These are phyloP conservation scores for Drosophila putrida DNA, from an alignment of 2,888 invertebrate species.

Conservation along the genomic window DNA sequence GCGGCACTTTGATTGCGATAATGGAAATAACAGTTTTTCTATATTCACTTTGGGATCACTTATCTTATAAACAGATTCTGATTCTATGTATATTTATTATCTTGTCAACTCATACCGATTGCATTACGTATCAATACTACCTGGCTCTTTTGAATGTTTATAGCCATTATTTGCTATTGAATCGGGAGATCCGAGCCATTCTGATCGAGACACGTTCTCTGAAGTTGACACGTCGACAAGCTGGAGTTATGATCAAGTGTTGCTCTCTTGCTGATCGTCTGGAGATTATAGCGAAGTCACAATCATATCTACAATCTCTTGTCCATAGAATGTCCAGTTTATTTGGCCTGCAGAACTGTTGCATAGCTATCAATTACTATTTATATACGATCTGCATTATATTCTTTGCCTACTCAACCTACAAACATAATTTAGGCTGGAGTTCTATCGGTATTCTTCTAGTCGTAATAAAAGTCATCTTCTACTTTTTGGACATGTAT, in stretches of 20 bases:
- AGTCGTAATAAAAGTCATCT: not conserved
- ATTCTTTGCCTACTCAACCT: not conserved
- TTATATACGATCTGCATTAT: not conserved
- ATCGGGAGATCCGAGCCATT: not conserved
- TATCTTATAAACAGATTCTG: not conserved
- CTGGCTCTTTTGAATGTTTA: not conserved
- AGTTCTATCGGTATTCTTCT: not conserved
- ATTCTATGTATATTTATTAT: not conserved
- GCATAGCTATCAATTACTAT: not conserved
- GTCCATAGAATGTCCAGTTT: not conserved
- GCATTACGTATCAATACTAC: not conserved
- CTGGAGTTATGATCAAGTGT: conserved; percentile 6
- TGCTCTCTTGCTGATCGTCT: conserved; percentile 14
- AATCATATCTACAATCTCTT: not conserved
- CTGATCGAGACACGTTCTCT: not conserved
- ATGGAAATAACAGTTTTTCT: not conserved
- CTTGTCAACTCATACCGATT: not conserved
- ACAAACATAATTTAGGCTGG: not conserved
- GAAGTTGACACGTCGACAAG: not conserved
- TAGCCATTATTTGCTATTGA: not conserved
- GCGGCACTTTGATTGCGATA: not conserved
- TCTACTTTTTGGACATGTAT: not conserved
- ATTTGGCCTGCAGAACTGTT: conserved; percentile 3
- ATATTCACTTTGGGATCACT: not conserved
- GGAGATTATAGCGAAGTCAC: not conserved